A percentile compares a stretch with the other conserved stretches of the same genome.
Conservation (phyloP, 2,888 invertebrate genomes). For the Rhodophaea formosa region DNA sequence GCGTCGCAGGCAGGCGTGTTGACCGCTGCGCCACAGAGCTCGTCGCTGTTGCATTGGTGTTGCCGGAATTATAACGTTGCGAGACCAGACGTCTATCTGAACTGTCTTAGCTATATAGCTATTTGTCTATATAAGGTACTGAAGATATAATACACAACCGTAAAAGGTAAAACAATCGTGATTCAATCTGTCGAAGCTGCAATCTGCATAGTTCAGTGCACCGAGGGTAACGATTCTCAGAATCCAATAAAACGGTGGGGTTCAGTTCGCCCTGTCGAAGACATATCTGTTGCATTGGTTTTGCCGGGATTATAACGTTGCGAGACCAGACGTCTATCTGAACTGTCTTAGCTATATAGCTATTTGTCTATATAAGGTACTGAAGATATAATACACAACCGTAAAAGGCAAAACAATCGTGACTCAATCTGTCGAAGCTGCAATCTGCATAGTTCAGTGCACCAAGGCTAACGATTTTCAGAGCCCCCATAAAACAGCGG, state of each 20-base stretch:
- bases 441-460: background rate
- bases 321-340: too few species aligned
- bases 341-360: too few species aligned
- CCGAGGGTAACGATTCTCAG: too few species aligned
- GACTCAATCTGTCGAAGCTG: background rate
- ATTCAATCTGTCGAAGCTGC: too few species aligned
- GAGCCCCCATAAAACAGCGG: background rate
- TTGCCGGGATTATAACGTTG: background rate
- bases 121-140: background rate
- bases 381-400: background rate
- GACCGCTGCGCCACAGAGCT: too few species aligned
- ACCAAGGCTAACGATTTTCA: background rate
- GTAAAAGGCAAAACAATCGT: background rate
- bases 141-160: background rate
- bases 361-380: background rate
- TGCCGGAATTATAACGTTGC: background rate
- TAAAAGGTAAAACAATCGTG: too few species aligned
- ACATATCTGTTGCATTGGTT: background rate
- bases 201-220: too few species aligned
- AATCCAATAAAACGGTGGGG: too few species aligned
- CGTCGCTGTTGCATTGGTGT: background rate
- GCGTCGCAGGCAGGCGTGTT: too few species aligned
- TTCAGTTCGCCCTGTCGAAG: background rate
- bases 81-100: too few species aligned
- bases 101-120: too few species aligned